Evolutionary conservation across 2,888 invertebrate genomes (phyloP), one percentile per base, ranked within the genome.

Genomic region (Autographa pulchrina): DNA sequence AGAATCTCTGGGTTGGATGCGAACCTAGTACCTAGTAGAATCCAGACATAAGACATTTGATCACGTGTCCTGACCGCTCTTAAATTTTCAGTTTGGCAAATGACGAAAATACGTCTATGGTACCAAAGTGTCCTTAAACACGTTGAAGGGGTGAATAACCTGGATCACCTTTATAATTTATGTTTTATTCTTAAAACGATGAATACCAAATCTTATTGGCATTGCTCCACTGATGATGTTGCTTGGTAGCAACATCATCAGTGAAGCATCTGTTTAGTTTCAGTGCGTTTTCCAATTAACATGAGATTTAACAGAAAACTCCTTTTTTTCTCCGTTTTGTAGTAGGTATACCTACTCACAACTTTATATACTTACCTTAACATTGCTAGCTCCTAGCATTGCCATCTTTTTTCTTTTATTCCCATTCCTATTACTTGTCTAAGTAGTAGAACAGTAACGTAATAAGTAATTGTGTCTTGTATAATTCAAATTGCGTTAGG

Each of bases 121-220:
- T 35, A 35, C 35, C 35, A 8, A 4, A 8, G 35, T 35, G 9
- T 9, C 7, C 2, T 14, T 48, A 48, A 16, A 48, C 48, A 48
- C 48, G 6, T 16, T 48, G 16, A 14, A 16, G n/a, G 16, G 25
- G 18, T 41, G 43, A 41, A 31, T 43, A 43, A 14, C 14, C 14
- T 64, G 38, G 43, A 43, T 56, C 48, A 71, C 58, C 58, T 81
- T 81, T 71, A 65, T 62, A 58, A 65, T 56, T 69, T 31, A 43
- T 68, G n/a, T 58, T 32, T 70, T 52, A 59, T 32, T 68, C 43
- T 70, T 60, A 63, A 71, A 70, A 62, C 54, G 62, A 35, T 69
- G 69, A 0, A 20, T 20, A 54, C 54, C 54, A 20, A 54, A 56
- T 60, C 35, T 81, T 70, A 66, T 82, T 83, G 80, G 82, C 82